Conservation (phyloP, 2,113 vertebrate species). For the Gymnarchus niloticus region DNA sequence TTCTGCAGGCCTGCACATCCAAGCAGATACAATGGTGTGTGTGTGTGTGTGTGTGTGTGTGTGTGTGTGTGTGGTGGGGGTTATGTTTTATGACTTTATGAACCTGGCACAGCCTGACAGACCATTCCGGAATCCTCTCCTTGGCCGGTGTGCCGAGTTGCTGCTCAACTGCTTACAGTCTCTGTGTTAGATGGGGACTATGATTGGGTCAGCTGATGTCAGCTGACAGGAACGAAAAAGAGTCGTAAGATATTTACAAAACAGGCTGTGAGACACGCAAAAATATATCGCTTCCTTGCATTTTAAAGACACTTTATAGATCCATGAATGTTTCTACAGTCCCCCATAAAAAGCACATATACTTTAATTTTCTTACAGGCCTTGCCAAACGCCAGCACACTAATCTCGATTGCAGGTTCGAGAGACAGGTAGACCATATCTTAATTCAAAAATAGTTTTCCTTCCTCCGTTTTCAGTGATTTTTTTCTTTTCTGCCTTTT, state of each 20-base stretch:
- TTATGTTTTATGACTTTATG: not conserved
- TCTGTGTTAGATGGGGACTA: not conserved
- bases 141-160: not conserved
- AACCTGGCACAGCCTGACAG: not conserved
- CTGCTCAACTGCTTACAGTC: not conserved
- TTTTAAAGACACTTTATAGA: not conserved
- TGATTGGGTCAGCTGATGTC: not conserved
- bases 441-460: no score
- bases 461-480: no score
- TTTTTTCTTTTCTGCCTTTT: no score
- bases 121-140: not conserved
- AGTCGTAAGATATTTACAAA: not conserved
- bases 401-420: not conserved
- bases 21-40: not conserved
- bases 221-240: not conserved
- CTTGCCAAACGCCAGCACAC: not conserved
- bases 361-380: not conserved
- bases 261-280: not conserved
- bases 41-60: constrained; percentile 9
- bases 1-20: not conserved
- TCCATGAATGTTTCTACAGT: not conserved
- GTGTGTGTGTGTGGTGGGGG: not conserved
- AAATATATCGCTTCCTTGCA: not conserved
- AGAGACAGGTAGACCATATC: no score
- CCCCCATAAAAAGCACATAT: not conserved